A percentile compares a stretch with the other conserved stretches of the same genome.
These are phyloP conservation scores for Lacanobia wlatinum DNA, from an alignment of 2,888 invertebrate species.

Conservation along the genomic window DNA sequence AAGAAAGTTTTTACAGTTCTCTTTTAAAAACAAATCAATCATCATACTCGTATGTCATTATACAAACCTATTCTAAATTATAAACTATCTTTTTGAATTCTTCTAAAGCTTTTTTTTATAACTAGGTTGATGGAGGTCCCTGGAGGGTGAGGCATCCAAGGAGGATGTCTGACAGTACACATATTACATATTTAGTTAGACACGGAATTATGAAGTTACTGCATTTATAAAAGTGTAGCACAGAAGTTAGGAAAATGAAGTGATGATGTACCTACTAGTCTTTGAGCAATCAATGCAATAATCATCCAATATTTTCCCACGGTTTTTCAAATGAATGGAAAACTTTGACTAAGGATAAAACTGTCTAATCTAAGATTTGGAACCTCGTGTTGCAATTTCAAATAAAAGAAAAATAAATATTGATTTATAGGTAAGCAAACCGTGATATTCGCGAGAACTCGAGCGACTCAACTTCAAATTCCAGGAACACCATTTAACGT, in stretches of 20 bases:
- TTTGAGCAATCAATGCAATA: constrained; percentile 2
- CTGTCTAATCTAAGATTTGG: constrained; percentile 11
- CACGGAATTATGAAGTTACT: not conserved
- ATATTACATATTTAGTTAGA: not conserved
- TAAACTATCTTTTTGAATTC: too few relatives aligned
- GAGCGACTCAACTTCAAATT: constrained; percentile 11
- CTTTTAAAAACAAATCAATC: too few relatives aligned
- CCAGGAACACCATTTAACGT: constrained; percentile 11
- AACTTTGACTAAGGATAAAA: not conserved
- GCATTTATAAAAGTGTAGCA: not conserved
- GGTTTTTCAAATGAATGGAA: constrained; percentile 14
- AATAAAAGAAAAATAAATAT: constrained; percentile 53
- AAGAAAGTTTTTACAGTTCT: too few relatives aligned
- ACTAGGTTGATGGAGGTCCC: too few relatives aligned
- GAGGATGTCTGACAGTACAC: too few relatives aligned
- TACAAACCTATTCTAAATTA: too few relatives aligned
- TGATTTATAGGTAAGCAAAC: constrained; percentile 48
- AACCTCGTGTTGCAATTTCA: not conserved
- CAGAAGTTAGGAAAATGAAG: not conserved
- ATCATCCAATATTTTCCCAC: constrained; percentile 2
- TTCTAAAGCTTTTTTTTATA: too few relatives aligned
- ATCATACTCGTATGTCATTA: too few relatives aligned
- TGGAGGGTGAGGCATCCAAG: too few relatives aligned
- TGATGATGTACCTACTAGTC: not conserved
- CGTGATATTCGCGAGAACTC: constrained; percentile 23